Conservation (phyloP, 2,797 vertebrate species). For the Masticophis lateralis region DNA sequence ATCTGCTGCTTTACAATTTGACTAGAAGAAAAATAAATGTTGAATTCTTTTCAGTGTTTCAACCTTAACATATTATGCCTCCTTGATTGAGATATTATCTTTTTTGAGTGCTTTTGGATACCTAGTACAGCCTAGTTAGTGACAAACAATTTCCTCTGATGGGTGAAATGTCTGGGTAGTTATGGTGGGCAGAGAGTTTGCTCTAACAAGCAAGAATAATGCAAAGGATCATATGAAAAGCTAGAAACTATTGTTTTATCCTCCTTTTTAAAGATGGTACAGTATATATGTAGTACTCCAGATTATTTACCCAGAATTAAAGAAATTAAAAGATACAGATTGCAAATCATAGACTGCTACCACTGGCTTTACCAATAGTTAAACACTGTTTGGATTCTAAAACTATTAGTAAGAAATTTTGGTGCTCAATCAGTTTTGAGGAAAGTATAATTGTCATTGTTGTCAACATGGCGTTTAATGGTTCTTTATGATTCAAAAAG, state of each 20-base stretch:
- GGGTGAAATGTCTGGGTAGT: conserved; percentile 4
- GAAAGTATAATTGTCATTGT: not conserved
- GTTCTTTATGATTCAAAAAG: not conserved
- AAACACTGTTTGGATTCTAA: not conserved
- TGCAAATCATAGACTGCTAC: not conserved
- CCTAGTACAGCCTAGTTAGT: conserved; percentile 1
- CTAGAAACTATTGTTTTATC: not conserved
- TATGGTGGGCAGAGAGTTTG: not conserved
- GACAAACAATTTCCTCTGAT: not conserved
- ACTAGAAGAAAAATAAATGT: not conserved
- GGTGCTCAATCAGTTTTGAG: not conserved
- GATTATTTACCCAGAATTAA: not conserved
- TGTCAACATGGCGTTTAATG: not conserved
- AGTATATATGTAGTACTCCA: not conserved
- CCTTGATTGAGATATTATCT: conserved; percentile 5
- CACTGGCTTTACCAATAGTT: not conserved
- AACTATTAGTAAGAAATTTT: not conserved
- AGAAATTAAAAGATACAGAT: not conserved
- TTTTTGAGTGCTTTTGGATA: not conserved
- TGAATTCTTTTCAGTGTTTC: not conserved
- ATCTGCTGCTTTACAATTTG: not conserved
- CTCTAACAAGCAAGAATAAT: not conserved
- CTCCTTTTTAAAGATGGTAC: not conserved
- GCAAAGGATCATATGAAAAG: not conserved
- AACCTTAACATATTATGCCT: not conserved